Evolutionary conservation across 1,140 invertebrate genomes (phyloP).

Genomic region (Palaemon carinicauda): DNA sequence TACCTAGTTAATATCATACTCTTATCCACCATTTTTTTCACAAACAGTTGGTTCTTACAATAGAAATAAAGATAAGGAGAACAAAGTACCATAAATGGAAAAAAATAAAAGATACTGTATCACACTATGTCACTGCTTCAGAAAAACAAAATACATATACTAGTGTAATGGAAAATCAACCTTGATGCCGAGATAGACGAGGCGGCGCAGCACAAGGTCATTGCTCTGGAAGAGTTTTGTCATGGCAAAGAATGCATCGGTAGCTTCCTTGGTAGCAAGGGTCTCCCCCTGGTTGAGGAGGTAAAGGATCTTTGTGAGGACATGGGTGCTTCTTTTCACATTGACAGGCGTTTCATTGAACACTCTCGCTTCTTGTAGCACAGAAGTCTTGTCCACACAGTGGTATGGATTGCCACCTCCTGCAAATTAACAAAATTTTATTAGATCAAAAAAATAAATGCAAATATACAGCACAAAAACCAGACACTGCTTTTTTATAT

Average conservation of each 20-base stretch:
- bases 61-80: too few relatives aligned
- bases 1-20: too few relatives aligned
- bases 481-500: too few relatives aligned
- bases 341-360: conserved; percentile 99
- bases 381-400: conserved; percentile 94
- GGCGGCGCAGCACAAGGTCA: conserved; percentile 90
- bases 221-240: conserved; percentile 98
- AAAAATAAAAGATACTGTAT: too few relatives aligned
- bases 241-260: conserved; percentile 98
- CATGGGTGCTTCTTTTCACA: conserved; percentile 93
- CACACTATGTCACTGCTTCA: too few relatives aligned
- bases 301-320: conserved; percentile 96
- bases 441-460: not conserved
- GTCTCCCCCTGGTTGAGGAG: conserved; percentile 94
- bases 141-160: too few relatives aligned
- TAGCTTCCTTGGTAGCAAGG: conserved; percentile 92
- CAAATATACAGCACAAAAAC: too few relatives aligned
- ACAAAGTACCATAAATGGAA: too few relatives aligned
- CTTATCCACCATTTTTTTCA: too few relatives aligned
- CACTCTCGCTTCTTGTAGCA: conserved; percentile 94
- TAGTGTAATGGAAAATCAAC: not conserved
- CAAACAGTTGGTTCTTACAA: too few relatives aligned
- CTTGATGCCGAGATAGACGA: conserved; percentile 98
- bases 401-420: conserved; percentile 91
- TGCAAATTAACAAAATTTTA: conserved; percentile 62